Evolutionary conservation across 2,797 vertebrate species (phyloP).

Genomic region (Microctenopoma lineatum): DNA sequence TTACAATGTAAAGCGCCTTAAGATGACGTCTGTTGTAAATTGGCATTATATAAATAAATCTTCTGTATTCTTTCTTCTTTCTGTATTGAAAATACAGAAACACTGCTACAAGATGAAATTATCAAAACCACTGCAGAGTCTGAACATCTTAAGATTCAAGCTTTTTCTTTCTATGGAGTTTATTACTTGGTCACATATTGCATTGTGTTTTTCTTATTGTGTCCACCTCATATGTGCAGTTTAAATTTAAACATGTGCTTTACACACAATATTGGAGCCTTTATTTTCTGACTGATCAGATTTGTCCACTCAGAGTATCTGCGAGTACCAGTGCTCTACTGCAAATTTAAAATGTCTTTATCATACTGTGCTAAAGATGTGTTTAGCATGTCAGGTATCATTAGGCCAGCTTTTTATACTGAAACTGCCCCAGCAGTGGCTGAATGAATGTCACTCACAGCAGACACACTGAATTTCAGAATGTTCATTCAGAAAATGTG

Average conservation of each 20-base stretch:
- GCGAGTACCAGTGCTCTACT: not conserved
- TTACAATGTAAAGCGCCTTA: too few species aligned
- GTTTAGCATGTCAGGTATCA: not conserved
- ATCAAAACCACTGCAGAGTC: not conserved
- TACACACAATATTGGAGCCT: not conserved
- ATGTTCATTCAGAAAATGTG: not conserved
- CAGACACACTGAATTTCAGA: not conserved
- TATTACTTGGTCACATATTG: not conserved
- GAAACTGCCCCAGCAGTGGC: not conserved
- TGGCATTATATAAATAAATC: too few species aligned
- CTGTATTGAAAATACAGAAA: not conserved
- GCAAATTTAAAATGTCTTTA: not conserved
- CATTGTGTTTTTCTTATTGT: constrained; percentile 22
- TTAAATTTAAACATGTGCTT: not conserved
- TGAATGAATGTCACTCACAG: not conserved
- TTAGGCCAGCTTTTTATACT: not conserved
- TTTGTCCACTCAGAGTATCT: not conserved
- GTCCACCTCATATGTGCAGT: constrained; percentile 9
- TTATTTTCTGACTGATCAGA: not conserved
- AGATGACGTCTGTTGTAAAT: too few species aligned
- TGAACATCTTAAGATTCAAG: not conserved
- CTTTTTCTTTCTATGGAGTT: not conserved
- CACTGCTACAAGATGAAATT: not conserved
- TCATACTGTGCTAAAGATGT: not conserved
- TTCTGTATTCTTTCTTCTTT: too few species aligned